Evolutionary conservation across 1,140 invertebrate species (phyloP), one percentile per base, ranked within the genome.

Genomic region (Gonioctena quinquepunctata): DNA sequence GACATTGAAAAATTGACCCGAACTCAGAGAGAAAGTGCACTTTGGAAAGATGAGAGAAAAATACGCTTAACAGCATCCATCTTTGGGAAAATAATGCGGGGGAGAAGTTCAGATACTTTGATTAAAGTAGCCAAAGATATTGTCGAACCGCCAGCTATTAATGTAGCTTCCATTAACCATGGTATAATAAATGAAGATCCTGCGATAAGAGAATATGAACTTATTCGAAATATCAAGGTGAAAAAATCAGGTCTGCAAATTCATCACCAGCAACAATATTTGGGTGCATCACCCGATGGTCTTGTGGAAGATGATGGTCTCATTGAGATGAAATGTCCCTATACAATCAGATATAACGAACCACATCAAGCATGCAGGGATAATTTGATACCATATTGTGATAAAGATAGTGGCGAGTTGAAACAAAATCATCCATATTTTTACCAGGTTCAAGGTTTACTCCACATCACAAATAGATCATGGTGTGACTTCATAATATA

Each of bases 301-400:
- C n/a, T n/a, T n/a, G n/a, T n/a, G n/a, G 48, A 54, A 8, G 54
- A 60, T 11, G 50, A 66, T 27, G 62, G 68, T 2, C 13, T 70
- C 6, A 66, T 73, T 21, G 68, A 73, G 66, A 50, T 73, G 4
- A 73, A 73, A 66, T 73, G 68, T 61, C 56, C 71, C 3, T 73
- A 60, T 66, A 54, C 18, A 16, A 42, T 23, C 5, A 52, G 66
- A 33, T 25, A 69, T 42, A 5, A 57, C 13, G 50, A 54, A 4
- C 19, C 19, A 16, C 3, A 54, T 54, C 3, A 21, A 16, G 18
- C 3, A 1, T 1, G 18, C 6, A 64, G 61, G 18, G 23, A n/a
- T 1, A 22, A 13, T 3, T 11, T 22, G 4, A 22, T 26, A 1
- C n/a, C 8, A 18, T 16, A 28, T 33, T 66, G 25, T 22, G 1